A percentile compares a stretch with the other conserved stretches of the same genome.
phyloP scores from a whole-genome alignment of 2,797 vertebrate genomes.

The Galagoides demidoff region DNA sequence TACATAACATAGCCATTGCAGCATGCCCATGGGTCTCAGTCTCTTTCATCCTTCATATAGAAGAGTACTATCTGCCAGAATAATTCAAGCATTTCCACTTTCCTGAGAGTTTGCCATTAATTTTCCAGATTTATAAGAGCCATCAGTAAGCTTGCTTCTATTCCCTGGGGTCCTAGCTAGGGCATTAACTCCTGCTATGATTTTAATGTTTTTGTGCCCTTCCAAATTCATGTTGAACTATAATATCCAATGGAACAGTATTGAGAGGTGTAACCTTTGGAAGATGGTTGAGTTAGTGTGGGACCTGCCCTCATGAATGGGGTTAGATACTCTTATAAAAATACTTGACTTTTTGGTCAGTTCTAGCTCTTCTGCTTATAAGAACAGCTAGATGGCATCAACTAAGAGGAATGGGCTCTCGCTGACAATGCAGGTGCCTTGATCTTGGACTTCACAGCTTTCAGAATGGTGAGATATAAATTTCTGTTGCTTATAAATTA shows the following conservation, averaged over 20 bases:
- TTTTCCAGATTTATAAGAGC: background rate
- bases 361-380: background rate
- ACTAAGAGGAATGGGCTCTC: background rate
- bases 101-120: background rate
- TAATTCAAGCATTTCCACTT: background rate
- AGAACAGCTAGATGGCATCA: background rate
- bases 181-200: background rate
- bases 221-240: background rate
- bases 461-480: background rate
- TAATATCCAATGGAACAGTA: background rate
- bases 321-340: background rate
- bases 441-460: background rate
- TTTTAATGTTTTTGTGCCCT: background rate
- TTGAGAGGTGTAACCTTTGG: background rate
- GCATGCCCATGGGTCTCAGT: background rate
- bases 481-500: background rate
- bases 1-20: background rate
- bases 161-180: background rate
- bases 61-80: background rate
- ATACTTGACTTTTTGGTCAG: background rate
- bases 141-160: background rate
- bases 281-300: background rate
- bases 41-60: background rate
- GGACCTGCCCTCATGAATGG: background rate
- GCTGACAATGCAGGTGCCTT: background rate